Evolutionary conservation across 1,140 invertebrate species (phyloP), one percentile per base, ranked within the genome.

Genomic region (Penaeus indicus): DNA sequence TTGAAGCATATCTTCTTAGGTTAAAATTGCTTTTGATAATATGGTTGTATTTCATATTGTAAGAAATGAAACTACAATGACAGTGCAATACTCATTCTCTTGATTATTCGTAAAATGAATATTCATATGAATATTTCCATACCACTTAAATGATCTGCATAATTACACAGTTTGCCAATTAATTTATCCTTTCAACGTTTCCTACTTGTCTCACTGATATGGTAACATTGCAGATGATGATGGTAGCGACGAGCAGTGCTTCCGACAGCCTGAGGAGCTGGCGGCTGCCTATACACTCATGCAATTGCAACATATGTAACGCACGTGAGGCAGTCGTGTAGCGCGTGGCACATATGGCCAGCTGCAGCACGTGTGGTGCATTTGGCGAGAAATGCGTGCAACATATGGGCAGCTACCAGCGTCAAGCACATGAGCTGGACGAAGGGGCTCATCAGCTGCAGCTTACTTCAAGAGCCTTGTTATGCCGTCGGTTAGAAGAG

Each of bases 251-350:
- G 83, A 72, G 25, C 61, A 69, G 25, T 75, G 60, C 32, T 3
- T 27, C 18, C 75, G 84, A 38, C 83, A 85, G 54, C 88, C 88
- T 1, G 88, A 89, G 83, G 88, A 89, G 63, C 42, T 89, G 38
- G 88, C 82, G 27, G 88, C 88, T 18, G 88, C 88, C 47, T 89
- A 89, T 60, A 89, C 88, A 16, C 63, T 89, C 32, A 81, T 89
- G 83, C 69, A 85, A 25, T 38, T 89, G 16, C 83, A 72, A n/a
- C 67, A 72, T 8, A 54, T 54, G 54, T 54, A 54, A 54, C 54
- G 54, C 54, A 54, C 54, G 54, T 54, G 54, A 54, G 54, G 54
- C 10, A 54, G 42, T 1, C 21, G n/a, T 3, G 27, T 32, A 38
- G 42, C 72, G 21, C 16, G 25, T 18, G 72, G 27, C 16, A 32